Evolutionary conservation across 2,797 vertebrate species (phyloP).

Genomic region (Forpus xanthops): DNA sequence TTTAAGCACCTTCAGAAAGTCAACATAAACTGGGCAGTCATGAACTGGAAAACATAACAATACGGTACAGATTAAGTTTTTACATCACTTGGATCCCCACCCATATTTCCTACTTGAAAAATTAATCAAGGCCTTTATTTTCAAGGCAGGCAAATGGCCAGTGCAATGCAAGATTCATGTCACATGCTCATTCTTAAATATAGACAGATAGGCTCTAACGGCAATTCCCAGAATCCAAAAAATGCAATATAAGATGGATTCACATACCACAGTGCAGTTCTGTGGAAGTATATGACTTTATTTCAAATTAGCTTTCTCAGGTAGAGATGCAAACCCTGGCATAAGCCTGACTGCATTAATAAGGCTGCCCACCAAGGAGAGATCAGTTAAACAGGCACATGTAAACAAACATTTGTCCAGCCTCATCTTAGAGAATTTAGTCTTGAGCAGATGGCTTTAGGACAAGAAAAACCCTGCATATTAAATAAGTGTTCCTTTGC

Average conservation of each 20-base stretch:
- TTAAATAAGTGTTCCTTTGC: neutral
- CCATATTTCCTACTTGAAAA: neutral
- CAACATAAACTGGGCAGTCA: neutral
- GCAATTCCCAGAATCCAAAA: neutral
- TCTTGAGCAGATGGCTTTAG: neutral
- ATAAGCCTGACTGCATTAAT: neutral
- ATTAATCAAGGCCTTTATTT: neutral
- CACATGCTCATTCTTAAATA: neutral
- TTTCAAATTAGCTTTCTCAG: neutral
- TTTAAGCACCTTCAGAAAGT: neutral
- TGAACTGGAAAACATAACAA: neutral
- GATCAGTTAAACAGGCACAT: neutral
- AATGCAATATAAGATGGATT: neutral
- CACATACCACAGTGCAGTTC: neutral
- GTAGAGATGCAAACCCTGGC: neutral
- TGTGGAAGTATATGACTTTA: neutral
- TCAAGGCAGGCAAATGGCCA: neutral
- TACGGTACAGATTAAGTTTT: neutral
- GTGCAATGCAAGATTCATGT: neutral
- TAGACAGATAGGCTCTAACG: neutral
- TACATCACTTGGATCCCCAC: neutral
- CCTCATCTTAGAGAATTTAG: neutral
- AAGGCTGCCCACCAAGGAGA: neutral
- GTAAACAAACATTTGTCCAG: neutral
- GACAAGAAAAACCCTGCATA: neutral